These are phyloP conservation scores for Megalops atlanticus DNA, from an alignment of 2,113 vertebrate genomes.

Conservation along the genomic window DNA sequence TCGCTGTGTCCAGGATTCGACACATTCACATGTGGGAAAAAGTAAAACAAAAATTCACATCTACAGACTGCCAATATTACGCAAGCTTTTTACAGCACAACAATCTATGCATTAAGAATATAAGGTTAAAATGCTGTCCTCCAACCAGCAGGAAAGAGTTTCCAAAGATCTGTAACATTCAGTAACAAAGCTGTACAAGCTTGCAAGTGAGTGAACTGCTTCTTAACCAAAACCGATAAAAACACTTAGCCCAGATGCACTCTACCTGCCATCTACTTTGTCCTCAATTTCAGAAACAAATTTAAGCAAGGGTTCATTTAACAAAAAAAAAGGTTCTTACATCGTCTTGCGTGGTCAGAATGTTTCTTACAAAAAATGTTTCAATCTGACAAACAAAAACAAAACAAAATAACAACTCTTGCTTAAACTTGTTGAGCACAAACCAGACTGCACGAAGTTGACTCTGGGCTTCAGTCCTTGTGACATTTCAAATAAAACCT, in stretches of 20 bases:
- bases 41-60: neutral
- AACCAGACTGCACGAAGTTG: neutral
- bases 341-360: no score
- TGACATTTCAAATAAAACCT: neutral
- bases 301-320: neutral
- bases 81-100: conserved; percentile 12
- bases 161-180: neutral
- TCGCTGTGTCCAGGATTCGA: neutral
- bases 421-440: neutral
- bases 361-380: neutral
- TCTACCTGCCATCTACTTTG: neutral
- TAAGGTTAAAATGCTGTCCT: neutral
- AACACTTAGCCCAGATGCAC: neutral
- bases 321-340: no score
- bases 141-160: neutral
- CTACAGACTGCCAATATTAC: neutral
- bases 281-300: neutral
- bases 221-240: neutral
- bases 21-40: neutral
- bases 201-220: neutral
- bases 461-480: neutral
- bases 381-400: no score
- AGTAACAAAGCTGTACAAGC: neutral
- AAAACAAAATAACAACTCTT: no score
- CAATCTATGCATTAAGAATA: neutral